Base-by-base conservation (phyloP, 2,888 invertebrate genomes). In the Leptinotarsa peninsularis region DNA sequence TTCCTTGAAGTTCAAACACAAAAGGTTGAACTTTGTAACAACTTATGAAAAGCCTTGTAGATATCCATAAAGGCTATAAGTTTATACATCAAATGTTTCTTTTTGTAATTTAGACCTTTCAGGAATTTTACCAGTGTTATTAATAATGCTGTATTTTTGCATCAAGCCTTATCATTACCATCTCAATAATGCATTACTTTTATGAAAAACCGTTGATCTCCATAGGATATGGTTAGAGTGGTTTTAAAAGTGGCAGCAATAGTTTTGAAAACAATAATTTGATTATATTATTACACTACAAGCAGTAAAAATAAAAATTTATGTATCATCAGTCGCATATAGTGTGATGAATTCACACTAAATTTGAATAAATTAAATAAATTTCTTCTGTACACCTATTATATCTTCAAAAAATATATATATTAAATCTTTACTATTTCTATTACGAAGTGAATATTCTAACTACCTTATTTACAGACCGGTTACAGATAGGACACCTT, bases 401-500 rank as follows among this genome's bases (percentile, higher is more conserved):
- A 43, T 23, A 66, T n/a, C 27, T 17, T 14, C 27, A 21, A n/a
- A 27, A 27, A 21, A 14, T 27, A 27, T 14, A 70, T 70, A 70
- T 70, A 70, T 70, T 54, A 72, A 67, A n/a, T 70, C 21, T 49
- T 21, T 49, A 17, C 18, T 54, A 63, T 52, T 66, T 21, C 68
- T 18, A 60, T 76, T 83, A 85, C 23, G 82, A 79, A 17, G 82
- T 83, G 74, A 91, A 92, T 18, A 92, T 91, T 84, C 90, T 92
- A 72, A 93, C 85, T 0, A 94, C 92, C 83, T 93, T 93, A 81
- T 91, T 92, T 5, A 93, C 91, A 88, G 91, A 91, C 75, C 92
- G 89, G 81, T 94, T 93, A 84, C 94, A 94, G 3, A 93, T 89
- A 1, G 94, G 94, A 84, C 94, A 94, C 43, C 92, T 87, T 81